Evolutionary conservation across 2,797 vertebrate genomes (phyloP).

Genomic region (Orientallactaga sibirica): DNA sequence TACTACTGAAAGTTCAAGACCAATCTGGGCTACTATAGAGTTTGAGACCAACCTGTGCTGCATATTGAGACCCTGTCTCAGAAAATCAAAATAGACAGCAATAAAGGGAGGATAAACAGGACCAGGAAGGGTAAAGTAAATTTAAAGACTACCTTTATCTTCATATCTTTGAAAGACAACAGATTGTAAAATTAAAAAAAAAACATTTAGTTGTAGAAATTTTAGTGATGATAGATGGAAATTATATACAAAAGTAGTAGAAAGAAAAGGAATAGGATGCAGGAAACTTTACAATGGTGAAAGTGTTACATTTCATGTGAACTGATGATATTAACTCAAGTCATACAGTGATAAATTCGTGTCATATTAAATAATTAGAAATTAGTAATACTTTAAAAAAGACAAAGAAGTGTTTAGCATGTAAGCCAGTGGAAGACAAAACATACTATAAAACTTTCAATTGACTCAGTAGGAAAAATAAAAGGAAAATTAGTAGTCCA

Average conservation of each 20-base stretch:
- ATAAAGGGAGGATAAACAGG: not conserved
- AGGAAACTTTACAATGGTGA: not conserved
- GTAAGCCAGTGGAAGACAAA: constrained; percentile 13
- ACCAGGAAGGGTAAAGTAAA: not conserved
- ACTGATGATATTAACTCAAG: not conserved
- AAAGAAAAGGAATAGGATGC: not conserved
- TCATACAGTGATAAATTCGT: not conserved
- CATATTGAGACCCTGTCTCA: not conserved
- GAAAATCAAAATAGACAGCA: not conserved
- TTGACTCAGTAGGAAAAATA: constrained; percentile 24
- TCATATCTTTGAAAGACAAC: not conserved
- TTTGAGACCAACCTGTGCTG: not conserved
- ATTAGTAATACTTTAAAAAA: not conserved
- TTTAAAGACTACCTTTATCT: not conserved
- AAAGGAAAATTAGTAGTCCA: not conserved
- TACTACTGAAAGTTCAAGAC: not conserved
- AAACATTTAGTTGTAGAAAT: constrained; percentile 6
- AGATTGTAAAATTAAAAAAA: constrained; percentile 48
- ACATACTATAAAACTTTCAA: not conserved
- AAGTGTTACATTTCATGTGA: constrained; percentile 2
- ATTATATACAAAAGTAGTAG: constrained; percentile 23
- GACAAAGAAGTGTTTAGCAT: not conserved
- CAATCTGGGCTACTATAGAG: not conserved
- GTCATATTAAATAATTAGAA: not conserved
- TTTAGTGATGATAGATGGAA: not conserved